Percentiles rank a stretch among this genome's conserved stretches.
phyloP scores from a whole-genome alignment of 2,888 invertebrate genomes.

The Drosophila buzzatii region DNA sequence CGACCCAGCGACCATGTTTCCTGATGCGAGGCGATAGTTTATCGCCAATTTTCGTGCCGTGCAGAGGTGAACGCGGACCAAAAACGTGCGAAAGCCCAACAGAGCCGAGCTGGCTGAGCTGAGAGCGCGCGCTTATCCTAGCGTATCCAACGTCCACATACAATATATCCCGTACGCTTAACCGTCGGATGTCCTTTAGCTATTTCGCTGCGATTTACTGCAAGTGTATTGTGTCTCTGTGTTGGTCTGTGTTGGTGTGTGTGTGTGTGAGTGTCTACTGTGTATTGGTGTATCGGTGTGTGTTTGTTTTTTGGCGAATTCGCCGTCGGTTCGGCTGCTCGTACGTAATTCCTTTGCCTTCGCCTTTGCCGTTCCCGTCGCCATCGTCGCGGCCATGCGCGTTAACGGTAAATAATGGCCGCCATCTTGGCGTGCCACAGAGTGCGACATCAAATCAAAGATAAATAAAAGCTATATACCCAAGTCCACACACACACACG shows the following conservation, averaged over 20 bases:
- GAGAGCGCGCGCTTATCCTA: slow-evolving; percentile 9
- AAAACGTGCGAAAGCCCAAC: slow-evolving; percentile 70
- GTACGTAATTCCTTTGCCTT: slow-evolving; percentile 21
- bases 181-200: slow-evolving; percentile 33
- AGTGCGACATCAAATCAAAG: slow-evolving; percentile 69
- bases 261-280: slow-evolving; percentile 20
- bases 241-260: slow-evolving; percentile 12
- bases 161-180: neutral
- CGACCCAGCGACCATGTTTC: slow-evolving; percentile 81
- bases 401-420: slow-evolving; percentile 82
- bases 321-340: slow-evolving; percentile 50
- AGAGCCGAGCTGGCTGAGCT: slow-evolving; percentile 22
- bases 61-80: slow-evolving; percentile 85
- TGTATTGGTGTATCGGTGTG: slow-evolving; percentile 10
- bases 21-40: slow-evolving; percentile 85
- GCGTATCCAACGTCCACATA: neutral
- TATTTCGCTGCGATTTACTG: slow-evolving; percentile 37
- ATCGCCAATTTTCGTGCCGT: slow-evolving; percentile 86
- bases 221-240: slow-evolving; percentile 2
- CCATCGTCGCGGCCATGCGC: slow-evolving; percentile 69
- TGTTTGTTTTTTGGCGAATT: slow-evolving; percentile 36
- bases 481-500: neutral
- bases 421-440: slow-evolving; percentile 73
- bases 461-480: slow-evolving; percentile 49
- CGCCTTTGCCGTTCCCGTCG: slow-evolving; percentile 29